phyloP scores from a whole-genome alignment of 2,113 vertebrate species.

The Corythaeola cristata region DNA sequence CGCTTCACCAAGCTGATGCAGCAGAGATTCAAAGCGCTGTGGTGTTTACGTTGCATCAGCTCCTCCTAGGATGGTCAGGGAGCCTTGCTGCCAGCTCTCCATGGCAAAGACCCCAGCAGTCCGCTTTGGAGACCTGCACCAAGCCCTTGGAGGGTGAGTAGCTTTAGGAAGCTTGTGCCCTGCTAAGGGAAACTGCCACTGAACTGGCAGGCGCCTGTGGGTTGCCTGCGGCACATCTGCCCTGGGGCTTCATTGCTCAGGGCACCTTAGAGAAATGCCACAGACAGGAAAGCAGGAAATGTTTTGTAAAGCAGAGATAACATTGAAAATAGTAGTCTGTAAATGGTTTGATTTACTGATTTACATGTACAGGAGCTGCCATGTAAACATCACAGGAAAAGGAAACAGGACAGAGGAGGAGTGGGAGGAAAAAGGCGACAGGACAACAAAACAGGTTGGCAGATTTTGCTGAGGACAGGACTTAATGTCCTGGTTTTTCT shows the following conservation, averaged over 20 bases:
- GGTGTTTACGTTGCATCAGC: background rate
- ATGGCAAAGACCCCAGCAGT: background rate
- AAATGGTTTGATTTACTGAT: background rate
- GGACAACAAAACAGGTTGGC: background rate
- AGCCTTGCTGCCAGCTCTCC: background rate
- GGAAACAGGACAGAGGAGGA: background rate
- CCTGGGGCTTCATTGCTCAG: background rate
- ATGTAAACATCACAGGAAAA: slow-evolving; percentile 23
- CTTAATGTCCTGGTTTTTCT: background rate
- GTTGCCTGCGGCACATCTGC: accelerated
- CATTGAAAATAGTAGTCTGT: background rate
- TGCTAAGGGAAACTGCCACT: background rate
- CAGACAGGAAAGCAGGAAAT: slow-evolving; percentile 51
- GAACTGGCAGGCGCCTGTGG: accelerated
- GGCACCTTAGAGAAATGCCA: background rate
- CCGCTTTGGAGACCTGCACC: background rate
- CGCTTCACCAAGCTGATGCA: background rate
- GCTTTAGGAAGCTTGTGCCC: background rate
- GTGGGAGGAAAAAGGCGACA: background rate
- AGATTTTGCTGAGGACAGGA: background rate
- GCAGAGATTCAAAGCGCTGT: background rate
- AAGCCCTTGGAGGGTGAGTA: background rate
- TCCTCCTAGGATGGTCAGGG: background rate
- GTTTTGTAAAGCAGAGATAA: slow-evolving; percentile 44
- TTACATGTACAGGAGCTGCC: background rate